These are phyloP conservation scores for Calidris pygmaea DNA, from an alignment of 2,113 vertebrate species.

Conservation along the genomic window DNA sequence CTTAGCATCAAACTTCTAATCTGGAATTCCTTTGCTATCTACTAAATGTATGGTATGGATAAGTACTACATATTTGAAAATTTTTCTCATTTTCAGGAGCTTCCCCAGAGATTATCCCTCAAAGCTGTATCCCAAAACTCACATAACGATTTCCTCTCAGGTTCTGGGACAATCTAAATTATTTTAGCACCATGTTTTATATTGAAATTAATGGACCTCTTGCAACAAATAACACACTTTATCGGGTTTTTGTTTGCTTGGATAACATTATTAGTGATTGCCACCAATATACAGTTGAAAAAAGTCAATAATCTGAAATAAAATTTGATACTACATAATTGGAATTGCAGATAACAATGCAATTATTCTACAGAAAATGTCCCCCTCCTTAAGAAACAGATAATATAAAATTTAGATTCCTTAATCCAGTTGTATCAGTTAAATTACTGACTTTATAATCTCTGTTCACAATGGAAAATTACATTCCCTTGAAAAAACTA, in stretches of 20 bases:
- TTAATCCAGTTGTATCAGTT: not conserved
- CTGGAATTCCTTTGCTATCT: not conserved
- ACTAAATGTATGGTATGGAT: not conserved
- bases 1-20: not conserved
- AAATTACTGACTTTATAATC: constrained; percentile 28
- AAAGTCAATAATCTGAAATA: constrained; percentile 3
- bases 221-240: not conserved
- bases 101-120: not conserved
- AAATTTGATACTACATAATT: constrained; percentile 4
- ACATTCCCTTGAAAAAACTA: constrained; percentile 16
- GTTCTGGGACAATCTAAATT: not conserved
- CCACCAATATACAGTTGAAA: not conserved
- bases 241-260: not conserved
- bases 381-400: not conserved
- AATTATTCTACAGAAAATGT: not conserved
- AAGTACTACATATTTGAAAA: not conserved
- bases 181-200: not conserved
- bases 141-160: not conserved
- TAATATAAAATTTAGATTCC: not conserved
- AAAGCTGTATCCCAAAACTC: not conserved
- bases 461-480: constrained; percentile 35
- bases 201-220: not conserved
- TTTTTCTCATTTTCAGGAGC: not conserved
- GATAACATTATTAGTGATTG: not conserved
- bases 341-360: not conserved